These are phyloP conservation scores for Amphiprion percula DNA, from an alignment of 2,113 vertebrate species.

Conservation along the genomic window DNA sequence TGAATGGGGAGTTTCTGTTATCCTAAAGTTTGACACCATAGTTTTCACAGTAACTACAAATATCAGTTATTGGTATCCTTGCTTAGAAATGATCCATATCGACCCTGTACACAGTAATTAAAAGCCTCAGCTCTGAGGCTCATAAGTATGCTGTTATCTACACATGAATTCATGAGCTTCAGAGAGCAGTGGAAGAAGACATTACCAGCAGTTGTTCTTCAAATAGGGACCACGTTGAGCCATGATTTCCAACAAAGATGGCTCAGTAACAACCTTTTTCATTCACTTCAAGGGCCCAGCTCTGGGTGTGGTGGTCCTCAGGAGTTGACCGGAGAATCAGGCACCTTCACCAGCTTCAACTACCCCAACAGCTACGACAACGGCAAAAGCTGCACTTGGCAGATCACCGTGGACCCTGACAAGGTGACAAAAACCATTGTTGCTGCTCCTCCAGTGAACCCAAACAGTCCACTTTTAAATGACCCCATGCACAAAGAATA, in stretches of 20 bases:
- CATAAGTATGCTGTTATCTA: neutral
- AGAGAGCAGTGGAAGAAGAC: neutral
- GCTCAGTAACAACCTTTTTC: neutral
- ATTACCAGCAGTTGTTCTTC: neutral
- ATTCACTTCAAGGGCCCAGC: slow-evolving; percentile 22
- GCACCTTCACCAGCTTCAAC: slow-evolving; percentile 82
- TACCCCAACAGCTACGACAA: slow-evolving; percentile 82
- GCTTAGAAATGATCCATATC: too few species aligned
- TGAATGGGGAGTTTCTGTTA: too few species aligned
- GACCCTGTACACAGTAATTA: neutral
- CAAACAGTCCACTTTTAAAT: neutral
- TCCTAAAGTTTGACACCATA: too few species aligned
- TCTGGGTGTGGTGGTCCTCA: slow-evolving; percentile 74
- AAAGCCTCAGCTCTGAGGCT: neutral
- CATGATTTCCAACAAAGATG: neutral
- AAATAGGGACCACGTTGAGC: neutral
- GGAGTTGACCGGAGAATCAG: slow-evolving; percentile 74
- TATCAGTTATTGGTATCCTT: too few species aligned
- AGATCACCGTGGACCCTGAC: slow-evolving; percentile 81
- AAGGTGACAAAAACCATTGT: slow-evolving; percentile 73
- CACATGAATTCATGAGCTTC: neutral
- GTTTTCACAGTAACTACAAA: too few species aligned
- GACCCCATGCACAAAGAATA: neutral
- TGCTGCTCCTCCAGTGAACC: neutral
- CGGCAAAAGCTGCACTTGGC: slow-evolving; percentile 81